These are phyloP conservation scores for Acrossocheilus fasciatus DNA, from an alignment of 2,797 vertebrate genomes.

Conservation along the genomic window DNA sequence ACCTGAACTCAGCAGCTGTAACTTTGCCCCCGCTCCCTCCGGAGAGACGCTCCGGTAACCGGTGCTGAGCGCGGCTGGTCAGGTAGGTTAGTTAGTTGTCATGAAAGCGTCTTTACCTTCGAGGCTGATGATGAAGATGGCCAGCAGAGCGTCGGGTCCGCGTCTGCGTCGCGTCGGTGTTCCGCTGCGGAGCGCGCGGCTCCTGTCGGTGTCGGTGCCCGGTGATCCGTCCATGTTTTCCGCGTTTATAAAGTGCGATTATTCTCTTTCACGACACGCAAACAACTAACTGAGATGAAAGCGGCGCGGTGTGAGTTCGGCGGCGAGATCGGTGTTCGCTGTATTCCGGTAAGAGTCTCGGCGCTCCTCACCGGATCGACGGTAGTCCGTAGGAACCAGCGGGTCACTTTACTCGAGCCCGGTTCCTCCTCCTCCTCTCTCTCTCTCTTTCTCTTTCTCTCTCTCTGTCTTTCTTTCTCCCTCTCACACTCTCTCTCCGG, in stretches of 20 bases:
- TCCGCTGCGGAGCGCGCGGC: not conserved
- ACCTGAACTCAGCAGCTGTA: not conserved
- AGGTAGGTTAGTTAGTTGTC: not conserved
- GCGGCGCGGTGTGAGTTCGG: not conserved
- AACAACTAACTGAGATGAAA: not conserved
- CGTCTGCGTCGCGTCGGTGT: not conserved
- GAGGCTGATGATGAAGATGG: not conserved
- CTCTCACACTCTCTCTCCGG: conserved; percentile 34
- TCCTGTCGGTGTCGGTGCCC: not conserved
- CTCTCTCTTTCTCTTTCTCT: not conserved
- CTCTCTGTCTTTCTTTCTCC: conserved; percentile 59
- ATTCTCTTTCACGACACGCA: not conserved
- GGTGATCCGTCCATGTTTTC: conserved; percentile 38
- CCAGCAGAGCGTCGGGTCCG: not conserved
- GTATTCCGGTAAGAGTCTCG: not conserved
- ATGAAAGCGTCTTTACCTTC: not conserved
- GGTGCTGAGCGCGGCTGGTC: not conserved
- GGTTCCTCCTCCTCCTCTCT: not conserved
- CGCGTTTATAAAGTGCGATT: not conserved
- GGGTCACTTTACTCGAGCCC: conserved; percentile 49
- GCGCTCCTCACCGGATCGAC: not conserved
- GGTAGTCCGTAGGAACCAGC: not conserved
- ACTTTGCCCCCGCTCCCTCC: not conserved
- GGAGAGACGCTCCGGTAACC: not conserved
- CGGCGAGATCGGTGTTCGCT: not conserved